Conservation (phyloP, 2,888 invertebrate species). For the Campopleginae sp. region DNA sequence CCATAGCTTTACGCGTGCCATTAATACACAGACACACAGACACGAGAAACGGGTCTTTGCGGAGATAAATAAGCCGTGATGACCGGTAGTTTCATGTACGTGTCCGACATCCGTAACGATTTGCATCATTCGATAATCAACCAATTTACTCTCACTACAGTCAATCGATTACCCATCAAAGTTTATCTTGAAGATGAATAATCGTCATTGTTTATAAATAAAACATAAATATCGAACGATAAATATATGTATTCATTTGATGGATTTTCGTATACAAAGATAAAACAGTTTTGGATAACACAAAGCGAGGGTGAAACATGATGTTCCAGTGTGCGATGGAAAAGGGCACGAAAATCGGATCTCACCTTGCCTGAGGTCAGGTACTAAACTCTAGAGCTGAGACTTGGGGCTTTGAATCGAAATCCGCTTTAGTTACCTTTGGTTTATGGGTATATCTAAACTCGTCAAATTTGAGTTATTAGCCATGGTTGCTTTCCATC, state of each 20-base stretch:
- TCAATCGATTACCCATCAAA: neutral
- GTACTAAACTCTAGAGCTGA: neutral
- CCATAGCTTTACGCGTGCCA: neutral
- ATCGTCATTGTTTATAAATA: neutral
- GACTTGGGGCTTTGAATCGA: neutral
- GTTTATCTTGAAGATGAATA: neutral
- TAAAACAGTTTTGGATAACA: neutral
- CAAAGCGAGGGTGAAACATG: neutral
- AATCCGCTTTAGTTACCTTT: neutral
- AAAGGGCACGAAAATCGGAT: constrained; percentile 6
- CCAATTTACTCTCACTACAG: neutral
- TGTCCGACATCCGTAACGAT: neutral
- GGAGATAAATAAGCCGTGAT: constrained; percentile 22
- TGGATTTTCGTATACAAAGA: neutral
- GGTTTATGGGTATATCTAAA: neutral
- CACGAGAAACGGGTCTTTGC: constrained; percentile 12
- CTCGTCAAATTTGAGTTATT: neutral
- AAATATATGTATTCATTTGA: neutral
- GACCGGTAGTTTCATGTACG: constrained; percentile 2
- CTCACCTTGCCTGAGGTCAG: neutral
- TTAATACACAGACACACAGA: neutral
- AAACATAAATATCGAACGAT: neutral
- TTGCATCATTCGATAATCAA: constrained; percentile 2
- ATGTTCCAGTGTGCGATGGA: neutral
- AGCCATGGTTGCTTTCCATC: neutral